Evolutionary conservation across 2,113 vertebrate genomes (phyloP), one percentile per base, ranked within the genome.

Genomic region (Polypterus bichir): DNA sequence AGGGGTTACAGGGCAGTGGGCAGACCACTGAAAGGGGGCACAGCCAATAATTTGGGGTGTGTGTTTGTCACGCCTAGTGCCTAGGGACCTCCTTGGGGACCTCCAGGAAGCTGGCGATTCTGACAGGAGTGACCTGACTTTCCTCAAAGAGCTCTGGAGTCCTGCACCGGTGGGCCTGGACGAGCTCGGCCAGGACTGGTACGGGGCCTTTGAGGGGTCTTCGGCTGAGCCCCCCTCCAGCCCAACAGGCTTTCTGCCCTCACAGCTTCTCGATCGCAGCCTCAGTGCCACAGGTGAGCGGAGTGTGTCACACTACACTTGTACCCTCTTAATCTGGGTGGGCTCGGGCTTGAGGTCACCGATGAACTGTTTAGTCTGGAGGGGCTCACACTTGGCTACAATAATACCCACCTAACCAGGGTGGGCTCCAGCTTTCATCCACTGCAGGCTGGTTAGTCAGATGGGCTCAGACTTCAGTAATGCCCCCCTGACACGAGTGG

Each of bases 241-340:
- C 57, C 79, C 82, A 3, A 68, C 82, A 0, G 76, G 77, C 60
- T 92, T 92, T 75, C 77, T 90, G 62, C 85, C 87, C 44, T 94
- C 91, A 45, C 87, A 92, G 48, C 85, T 92, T 48, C 84, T 92
- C 62, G 91, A 94, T 67, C 83, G 89, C 67, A 88, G 87, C 52
- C 80, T 88, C 64, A 82, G 81, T 46, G 71, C 82, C 4, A 74
- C 81, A 74, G 86, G 87, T 83, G 61, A 46, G 56, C 27, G 27
- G 27, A 27, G 27, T 27, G 27, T 27, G 27, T 27, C 27, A 27
- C 27, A 1, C 27, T 27, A 27, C 27, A 27, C 27, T 27, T 27
- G 27, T 1, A 27, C 27, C 27, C 27, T 27, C 27, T 27, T 27
- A 27, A 27, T 27, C 55, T 62, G 7, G 55, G 53, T 11, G 61